Evolutionary conservation across 2,888 invertebrate genomes (phyloP).

Genomic region (Fabriciana adippe): DNA sequence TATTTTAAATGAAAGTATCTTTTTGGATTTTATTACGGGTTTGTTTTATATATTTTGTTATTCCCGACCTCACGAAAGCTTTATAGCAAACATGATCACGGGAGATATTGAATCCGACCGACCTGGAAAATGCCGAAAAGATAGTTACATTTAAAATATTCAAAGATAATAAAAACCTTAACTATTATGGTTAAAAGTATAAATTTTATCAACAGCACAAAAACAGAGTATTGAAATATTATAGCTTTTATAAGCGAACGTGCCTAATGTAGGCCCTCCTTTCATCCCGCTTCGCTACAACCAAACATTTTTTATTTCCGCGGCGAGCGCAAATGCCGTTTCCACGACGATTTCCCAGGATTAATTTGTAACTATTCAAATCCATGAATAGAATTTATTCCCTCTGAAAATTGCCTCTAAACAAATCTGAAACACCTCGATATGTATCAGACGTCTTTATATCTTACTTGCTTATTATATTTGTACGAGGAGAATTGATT

Average conservation of each 20-base stretch:
- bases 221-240: neutral
- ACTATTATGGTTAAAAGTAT: neutral
- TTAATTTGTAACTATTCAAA: conserved; percentile 34
- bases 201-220: neutral
- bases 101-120: too few species aligned
- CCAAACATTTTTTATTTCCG: conserved; percentile 10
- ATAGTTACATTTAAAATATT: too few species aligned
- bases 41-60: too few species aligned
- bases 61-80: too few species aligned
- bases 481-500: conserved; percentile 4
- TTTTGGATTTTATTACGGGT: too few species aligned
- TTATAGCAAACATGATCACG: too few species aligned
- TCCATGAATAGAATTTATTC: conserved; percentile 26
- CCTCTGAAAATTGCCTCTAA: conserved; percentile 13
- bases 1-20: too few species aligned
- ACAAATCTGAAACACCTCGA: conserved; percentile 1
- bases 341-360: conserved; percentile 25
- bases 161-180: neutral
- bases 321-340: neutral
- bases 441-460: conserved; percentile 7
- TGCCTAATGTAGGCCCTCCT: conserved; percentile 3
- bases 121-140: too few species aligned
- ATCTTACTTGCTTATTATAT: conserved; percentile 10
- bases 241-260: neutral
- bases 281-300: conserved; percentile 2